These are phyloP conservation scores for Thymallus thymallus DNA, from an alignment of 2,113 vertebrate species.

Conservation along the genomic window DNA sequence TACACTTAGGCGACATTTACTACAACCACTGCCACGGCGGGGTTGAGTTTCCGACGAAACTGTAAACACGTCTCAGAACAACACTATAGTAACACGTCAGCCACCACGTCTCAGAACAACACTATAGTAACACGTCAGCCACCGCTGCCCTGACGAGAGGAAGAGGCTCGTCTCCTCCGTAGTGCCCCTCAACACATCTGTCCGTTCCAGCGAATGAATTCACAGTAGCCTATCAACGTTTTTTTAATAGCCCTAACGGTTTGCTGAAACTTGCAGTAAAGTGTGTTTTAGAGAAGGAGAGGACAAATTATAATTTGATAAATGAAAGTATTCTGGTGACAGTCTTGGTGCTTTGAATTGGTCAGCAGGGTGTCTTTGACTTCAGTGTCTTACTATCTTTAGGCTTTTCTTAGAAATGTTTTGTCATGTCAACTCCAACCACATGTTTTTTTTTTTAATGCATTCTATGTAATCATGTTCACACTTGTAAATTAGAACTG, in stretches of 20 bases:
- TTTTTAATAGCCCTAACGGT: neutral
- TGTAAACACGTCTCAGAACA: conserved; percentile 74
- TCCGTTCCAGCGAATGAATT: neutral
- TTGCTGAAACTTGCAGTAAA: neutral
- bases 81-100: conserved; percentile 79
- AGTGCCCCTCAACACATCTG: conserved; percentile 3
- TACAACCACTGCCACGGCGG: conserved; percentile 29
- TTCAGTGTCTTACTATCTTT: neutral
- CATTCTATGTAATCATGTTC: neutral
- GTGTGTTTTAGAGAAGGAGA: neutral
- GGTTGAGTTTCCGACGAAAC: conserved; percentile 56
- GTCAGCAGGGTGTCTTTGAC: neutral
- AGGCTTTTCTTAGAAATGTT: neutral
- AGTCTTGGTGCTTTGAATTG: neutral
- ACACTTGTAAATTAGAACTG: neutral
- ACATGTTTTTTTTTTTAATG: neutral
- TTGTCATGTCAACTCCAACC: neutral
- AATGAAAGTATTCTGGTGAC: neutral
- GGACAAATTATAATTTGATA: neutral
- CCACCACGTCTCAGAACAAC: conserved; percentile 72
- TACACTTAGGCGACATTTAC: conserved; percentile 20
- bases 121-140: conserved; percentile 79
- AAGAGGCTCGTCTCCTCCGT: conserved; percentile 36
- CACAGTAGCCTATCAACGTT: neutral
- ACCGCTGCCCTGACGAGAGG: conserved; percentile 62